Evolutionary conservation across 2,888 invertebrate genomes (phyloP).

Genomic region (Rhamnusium bicolor): DNA sequence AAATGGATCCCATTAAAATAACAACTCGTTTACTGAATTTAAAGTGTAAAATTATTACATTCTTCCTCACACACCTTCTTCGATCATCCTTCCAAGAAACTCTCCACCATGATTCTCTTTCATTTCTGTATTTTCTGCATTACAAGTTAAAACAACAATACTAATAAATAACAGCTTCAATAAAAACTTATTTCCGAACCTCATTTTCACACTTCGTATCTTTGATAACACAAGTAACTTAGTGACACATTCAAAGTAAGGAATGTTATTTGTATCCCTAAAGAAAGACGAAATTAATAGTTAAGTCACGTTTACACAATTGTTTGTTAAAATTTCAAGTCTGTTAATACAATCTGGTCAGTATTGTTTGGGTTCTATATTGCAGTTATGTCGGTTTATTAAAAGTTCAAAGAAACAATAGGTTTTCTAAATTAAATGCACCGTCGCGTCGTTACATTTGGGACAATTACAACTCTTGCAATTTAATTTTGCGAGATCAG

Average conservation of each 20-base stretch:
- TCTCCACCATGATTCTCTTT: constrained; percentile 20
- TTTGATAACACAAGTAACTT: not conserved
- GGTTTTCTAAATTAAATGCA: not conserved
- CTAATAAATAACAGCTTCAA: constrained; percentile 20
- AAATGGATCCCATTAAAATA: not conserved
- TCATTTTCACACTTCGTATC: constrained; percentile 18
- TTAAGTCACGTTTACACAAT: constrained; percentile 41
- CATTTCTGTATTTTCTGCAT: constrained; percentile 23
- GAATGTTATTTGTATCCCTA: constrained; percentile 41
- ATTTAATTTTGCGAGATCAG: not conserved
- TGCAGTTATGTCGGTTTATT: constrained; percentile 29
- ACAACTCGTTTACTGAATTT: not conserved
- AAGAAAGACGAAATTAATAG: constrained; percentile 33
- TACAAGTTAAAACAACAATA: constrained; percentile 26
- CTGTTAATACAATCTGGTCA: constrained; percentile 31
- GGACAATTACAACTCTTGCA: not conserved
- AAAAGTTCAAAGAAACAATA: constrained; percentile 11
- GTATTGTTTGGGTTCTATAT: constrained; percentile 31
- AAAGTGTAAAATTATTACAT: not conserved
- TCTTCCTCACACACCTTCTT: constrained; percentile 47
- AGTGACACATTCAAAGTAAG: constrained; percentile 13
- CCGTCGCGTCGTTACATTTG: not conserved
- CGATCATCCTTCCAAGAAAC: constrained; percentile 49
- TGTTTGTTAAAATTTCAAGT: constrained; percentile 30
- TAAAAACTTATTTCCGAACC: not conserved